Evolutionary conservation across 2,888 invertebrate species (phyloP), one percentile per base, ranked within the genome.

Genomic region (Opisthograptis luteolata): DNA sequence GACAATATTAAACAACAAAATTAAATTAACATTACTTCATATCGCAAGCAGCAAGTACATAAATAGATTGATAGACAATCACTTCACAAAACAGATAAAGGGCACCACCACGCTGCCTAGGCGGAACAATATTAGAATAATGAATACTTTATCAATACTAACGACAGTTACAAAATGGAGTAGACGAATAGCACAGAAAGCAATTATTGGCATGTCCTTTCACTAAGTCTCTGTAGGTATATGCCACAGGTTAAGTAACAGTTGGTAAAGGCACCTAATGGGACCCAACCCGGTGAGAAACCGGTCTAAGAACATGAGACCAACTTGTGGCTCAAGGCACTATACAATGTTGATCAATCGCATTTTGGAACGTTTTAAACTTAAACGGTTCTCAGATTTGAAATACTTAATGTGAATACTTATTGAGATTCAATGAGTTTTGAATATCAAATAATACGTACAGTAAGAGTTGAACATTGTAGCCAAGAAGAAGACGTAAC

Each of bases 201-300:
- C 81, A 86, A 87, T 86, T 83, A 87, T 79, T 75, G 73, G 73
- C 76, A 68, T 87, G 85, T 89, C 89, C 89, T 89, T 89, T 89
- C 89, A 89, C 89, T 89, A 83, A 73, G 62, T 73, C 48, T 36
- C 28, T 30, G 42, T 45, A 48, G 53, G 50, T 56, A 60, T 47
- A 48, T 5, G 37, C 55, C 52, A 46, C 37, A 45, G 52, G 20
- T 52, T 78, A 79, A 76, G 64, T 73, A 66, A 64, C 55, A 61
- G 73, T 69, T 60, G 67, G 69, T 70, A 13, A 1, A 8, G 45
- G 30, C 42, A 41, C 36, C 80, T 79, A 78, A 64, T 78, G 84
- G 81, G 79, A 74, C 65, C 73, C 70, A 84, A 83, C 87, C 85
- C 84, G 85, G 86, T 81, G 82, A 64, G 68, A 81, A 89, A 89